These are phyloP conservation scores for Vanessa tameamea DNA, from an alignment of 1,140 invertebrate species.

Conservation along the genomic window DNA sequence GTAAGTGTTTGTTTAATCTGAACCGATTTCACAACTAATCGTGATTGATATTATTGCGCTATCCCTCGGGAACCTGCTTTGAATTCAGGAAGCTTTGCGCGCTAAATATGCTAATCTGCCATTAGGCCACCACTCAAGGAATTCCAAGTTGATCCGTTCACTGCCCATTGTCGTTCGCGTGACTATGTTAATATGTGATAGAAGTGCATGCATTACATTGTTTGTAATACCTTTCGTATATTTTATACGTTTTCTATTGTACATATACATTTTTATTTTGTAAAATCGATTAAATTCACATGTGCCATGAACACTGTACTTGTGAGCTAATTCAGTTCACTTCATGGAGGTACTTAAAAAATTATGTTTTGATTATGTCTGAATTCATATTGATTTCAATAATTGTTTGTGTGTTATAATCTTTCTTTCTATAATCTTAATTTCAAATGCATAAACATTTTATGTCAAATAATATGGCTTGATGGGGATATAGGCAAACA, in stretches of 20 bases:
- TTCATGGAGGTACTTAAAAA: too few species aligned
- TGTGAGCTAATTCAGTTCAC: too few species aligned
- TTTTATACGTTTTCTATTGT: slow-evolving; percentile 11
- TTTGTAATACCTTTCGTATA: slow-evolving; percentile 12
- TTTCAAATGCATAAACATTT: too few species aligned
- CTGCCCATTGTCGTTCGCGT: slow-evolving; percentile 20
- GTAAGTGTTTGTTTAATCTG: not conserved
- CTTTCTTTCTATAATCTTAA: too few species aligned
- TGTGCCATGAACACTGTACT: too few species aligned
- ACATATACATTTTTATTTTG: not conserved
- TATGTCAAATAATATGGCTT: too few species aligned
- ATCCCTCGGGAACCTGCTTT: slow-evolving; percentile 30
- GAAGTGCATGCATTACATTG: slow-evolving; percentile 16
- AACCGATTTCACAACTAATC: not conserved
- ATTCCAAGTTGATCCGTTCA: slow-evolving; percentile 33
- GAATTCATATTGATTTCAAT: too few species aligned
- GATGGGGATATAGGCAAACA: too few species aligned
- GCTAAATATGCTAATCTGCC: slow-evolving; percentile 31
- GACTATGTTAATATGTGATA: slow-evolving; percentile 29
- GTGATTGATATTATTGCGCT: not conserved
- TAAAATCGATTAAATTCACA: not conserved
- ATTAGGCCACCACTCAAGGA: slow-evolving; percentile 21
- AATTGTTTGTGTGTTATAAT: too few species aligned
- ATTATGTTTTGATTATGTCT: too few species aligned
- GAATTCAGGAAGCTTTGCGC: slow-evolving; percentile 26